phyloP scores from a whole-genome alignment of 2,113 vertebrate species.

The Illadopsis cleaveri region DNA sequence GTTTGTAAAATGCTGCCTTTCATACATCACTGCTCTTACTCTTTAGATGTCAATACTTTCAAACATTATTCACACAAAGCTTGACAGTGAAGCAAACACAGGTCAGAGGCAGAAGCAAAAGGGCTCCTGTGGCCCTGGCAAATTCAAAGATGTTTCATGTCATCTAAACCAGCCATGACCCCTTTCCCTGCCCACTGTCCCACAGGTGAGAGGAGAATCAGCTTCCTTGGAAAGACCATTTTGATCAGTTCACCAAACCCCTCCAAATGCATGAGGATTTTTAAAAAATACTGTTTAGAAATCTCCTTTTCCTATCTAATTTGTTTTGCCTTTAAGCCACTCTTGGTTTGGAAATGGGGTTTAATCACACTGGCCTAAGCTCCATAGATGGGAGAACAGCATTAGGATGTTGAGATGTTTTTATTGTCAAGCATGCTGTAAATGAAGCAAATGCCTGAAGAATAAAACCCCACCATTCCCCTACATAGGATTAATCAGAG shows the following conservation, averaged over 20 bases:
- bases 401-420: neutral
- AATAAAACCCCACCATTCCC: neutral
- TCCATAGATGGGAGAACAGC: fast-evolving
- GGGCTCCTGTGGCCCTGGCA: neutral
- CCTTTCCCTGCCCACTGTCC: neutral
- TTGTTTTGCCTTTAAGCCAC: neutral
- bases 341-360: neutral
- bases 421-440: neutral
- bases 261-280: neutral
- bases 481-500: neutral
- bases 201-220: fast-evolving
- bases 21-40: neutral
- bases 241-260: neutral
- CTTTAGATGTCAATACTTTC: neutral
- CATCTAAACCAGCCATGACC: neutral
- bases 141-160: neutral
- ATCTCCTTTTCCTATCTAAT: neutral
- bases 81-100: neutral
- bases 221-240: neutral
- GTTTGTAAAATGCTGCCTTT: slow-evolving; percentile 2
- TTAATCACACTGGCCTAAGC: neutral
- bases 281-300: neutral
- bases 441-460: neutral
- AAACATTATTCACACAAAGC: neutral
- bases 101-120: neutral